Conservation (phyloP, 2,113 vertebrate genomes). For the Ciconia stormi region DNA sequence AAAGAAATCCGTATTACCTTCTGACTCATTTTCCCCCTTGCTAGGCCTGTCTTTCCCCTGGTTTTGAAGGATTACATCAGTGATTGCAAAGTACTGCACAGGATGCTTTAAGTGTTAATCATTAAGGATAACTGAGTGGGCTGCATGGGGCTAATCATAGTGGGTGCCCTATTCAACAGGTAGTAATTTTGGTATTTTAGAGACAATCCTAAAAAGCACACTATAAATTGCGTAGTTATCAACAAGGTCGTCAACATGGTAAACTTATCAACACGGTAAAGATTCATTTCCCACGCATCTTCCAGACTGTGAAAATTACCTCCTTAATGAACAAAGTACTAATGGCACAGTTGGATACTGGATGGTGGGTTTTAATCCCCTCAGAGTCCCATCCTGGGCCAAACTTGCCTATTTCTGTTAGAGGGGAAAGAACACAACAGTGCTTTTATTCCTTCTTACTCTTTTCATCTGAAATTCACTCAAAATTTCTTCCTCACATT, state of each 20-base stretch:
- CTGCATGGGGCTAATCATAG: background rate
- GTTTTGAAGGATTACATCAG: background rate
- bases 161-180: background rate
- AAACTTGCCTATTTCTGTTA: background rate
- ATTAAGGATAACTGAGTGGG: background rate
- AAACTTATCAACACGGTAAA: background rate
- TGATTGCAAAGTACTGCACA: background rate
- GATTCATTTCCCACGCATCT: background rate
- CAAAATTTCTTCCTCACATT: background rate
- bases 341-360: background rate
- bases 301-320: background rate
- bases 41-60: background rate
- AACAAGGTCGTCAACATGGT: background rate
- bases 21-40: background rate
- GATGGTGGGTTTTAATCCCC: background rate
- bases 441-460: background rate
- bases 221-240: background rate
- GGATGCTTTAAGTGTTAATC: background rate
- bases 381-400: background rate
- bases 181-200: background rate
- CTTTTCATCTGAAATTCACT: background rate
- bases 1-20: background rate
- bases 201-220: background rate
- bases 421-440: background rate
- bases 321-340: background rate